These are phyloP conservation scores for Chouioia cunea DNA, from an alignment of 2,888 invertebrate species.

Conservation along the genomic window DNA sequence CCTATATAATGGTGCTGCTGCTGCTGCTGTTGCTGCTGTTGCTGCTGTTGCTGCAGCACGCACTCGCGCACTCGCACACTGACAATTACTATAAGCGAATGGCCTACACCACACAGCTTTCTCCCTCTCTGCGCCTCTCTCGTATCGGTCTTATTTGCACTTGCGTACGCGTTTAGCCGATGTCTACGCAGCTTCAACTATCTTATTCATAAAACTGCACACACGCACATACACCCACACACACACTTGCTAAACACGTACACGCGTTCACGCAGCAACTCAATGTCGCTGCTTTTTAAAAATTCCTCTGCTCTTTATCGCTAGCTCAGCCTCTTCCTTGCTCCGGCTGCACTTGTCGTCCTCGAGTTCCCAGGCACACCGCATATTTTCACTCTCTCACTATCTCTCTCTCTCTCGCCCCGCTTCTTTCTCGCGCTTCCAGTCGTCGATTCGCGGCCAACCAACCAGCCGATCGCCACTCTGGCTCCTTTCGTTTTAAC, in stretches of 20 bases:
- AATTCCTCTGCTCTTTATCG: conserved; percentile 28
- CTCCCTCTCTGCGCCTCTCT: no score
- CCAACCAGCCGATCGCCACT: no score
- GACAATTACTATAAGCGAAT: not conserved
- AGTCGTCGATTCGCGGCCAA: no score
- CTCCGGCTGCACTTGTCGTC: conserved; percentile 38
- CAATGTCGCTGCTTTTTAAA: conserved; percentile 40
- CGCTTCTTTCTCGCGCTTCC: not conserved
- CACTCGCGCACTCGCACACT: not conserved
- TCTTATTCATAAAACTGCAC: no score
- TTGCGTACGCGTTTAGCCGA: no score
- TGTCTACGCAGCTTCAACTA: no score
- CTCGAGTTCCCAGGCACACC: conserved; percentile 36
- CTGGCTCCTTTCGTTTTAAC: no score
- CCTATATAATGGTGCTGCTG: not conserved
- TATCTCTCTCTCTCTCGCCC: not conserved
- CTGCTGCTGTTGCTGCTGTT: conserved; percentile 5
- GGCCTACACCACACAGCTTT: not conserved
- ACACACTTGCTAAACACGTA: not conserved
- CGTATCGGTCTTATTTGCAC: no score
- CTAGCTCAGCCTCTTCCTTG: conserved; percentile 3
- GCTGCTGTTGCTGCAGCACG: not conserved
- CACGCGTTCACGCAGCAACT: conserved; percentile 1
- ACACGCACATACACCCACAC: conserved; percentile 4
- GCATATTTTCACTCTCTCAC: conserved; percentile 33